Evolutionary conservation across 2,797 vertebrate species (phyloP), one percentile per base, ranked within the genome.

Genomic region (Spinus olivaceus): DNA sequence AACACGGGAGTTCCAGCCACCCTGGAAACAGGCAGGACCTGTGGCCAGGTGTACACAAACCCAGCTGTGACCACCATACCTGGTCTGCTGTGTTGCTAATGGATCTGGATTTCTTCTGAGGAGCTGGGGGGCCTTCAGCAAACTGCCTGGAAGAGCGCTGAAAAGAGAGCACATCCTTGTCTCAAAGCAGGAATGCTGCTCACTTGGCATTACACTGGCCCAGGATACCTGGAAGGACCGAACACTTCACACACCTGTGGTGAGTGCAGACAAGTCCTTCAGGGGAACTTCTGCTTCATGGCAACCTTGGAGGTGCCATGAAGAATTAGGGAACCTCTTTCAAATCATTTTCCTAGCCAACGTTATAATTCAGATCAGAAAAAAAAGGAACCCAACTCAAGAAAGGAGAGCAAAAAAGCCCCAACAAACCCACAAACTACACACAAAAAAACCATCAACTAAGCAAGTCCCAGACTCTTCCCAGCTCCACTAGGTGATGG

Each of bases 121-220:
- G 97, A 81, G 90, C 94, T 24, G 98, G 98, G 18, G 99, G 99
- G 10, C 99, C 99, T 30, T 99, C 99, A n/a, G 97, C 72, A 35
- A 98, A 99, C 94, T 99, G 98, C 94, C 99, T 98, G 22, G 98
- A 99, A 73, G 99, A 99, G 44, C 99, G 99, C 99, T 99, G 96
- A 27, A 70, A 93, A 95, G 47, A 94, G 3, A 32, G 30, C 4
- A 57, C 12, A 15, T 8, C 27, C 54, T 46, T 46, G 49, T 33
- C 19, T 49, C 6, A 14, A 6, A 39, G 57, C 59, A 88, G 64
- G 44, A 22, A 37, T 3, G 8, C 32, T 33, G 32, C 18, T 32
- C 53, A 8, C 28, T 28, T 13, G 5, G 16, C 13, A 3, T 25
- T 28, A 5, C 3, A 21, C 5, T 28, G 51, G 33, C 3, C 13